phyloP scores from a whole-genome alignment of 1,140 invertebrate genomes.

The Atta texana region DNA sequence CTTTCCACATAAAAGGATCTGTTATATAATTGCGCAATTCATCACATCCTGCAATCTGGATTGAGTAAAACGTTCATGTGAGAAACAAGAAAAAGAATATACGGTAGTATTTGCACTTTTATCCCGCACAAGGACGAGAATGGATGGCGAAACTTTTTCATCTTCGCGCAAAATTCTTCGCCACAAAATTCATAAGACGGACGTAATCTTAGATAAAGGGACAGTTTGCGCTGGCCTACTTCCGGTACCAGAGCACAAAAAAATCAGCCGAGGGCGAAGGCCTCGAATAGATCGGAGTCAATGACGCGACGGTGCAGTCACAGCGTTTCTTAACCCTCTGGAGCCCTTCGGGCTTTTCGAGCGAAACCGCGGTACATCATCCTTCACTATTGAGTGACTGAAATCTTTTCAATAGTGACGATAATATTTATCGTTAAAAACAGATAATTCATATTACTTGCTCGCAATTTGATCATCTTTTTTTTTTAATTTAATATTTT shows the following conservation, averaged over 20 bases:
- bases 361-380: not conserved
- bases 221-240: conserved; percentile 72
- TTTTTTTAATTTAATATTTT: conserved; percentile 11
- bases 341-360: conserved; percentile 19
- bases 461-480: not conserved
- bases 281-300: conserved; percentile 73
- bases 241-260: conserved; percentile 62
- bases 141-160: conserved; percentile 72
- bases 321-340: conserved; percentile 28
- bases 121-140: conserved; percentile 50
- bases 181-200: conserved; percentile 76
- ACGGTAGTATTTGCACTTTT: conserved; percentile 47
- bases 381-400: not conserved
- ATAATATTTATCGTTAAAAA: not conserved
- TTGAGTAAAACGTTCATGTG: conserved; percentile 16
- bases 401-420: not conserved
- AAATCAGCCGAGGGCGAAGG: conserved; percentile 70
- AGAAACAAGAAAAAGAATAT: conserved; percentile 7
- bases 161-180: conserved; percentile 45
- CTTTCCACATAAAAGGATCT: not conserved
- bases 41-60: conserved; percentile 19
- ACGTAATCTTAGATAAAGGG: conserved; percentile 65
- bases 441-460: not conserved
- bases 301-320: conserved; percentile 65
- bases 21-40: conserved; percentile 9